These are phyloP conservation scores for Pardalotus punctatus DNA, from an alignment of 2,113 vertebrate genomes.

Conservation along the genomic window DNA sequence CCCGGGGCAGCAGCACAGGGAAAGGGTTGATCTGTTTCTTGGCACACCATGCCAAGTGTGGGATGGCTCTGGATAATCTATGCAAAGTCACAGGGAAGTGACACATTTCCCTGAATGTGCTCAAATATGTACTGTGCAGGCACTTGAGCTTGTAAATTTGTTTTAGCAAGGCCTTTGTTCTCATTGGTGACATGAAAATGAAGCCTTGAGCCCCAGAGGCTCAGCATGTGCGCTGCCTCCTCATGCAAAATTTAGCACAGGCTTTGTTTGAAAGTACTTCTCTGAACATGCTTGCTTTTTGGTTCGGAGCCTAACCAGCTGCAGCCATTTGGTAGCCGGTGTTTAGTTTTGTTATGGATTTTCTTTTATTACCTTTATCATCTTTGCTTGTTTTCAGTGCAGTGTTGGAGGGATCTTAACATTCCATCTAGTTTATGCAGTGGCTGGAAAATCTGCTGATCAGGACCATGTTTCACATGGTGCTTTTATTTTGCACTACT, in stretches of 20 bases:
- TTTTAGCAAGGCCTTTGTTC: background rate
- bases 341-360: background rate
- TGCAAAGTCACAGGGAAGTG: background rate
- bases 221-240: background rate
- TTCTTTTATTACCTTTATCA: background rate
- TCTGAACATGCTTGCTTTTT: background rate
- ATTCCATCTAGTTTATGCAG: background rate
- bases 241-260: background rate
- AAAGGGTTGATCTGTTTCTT: background rate
- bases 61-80: background rate
- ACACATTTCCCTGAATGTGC: background rate
- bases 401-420: background rate
- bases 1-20: rapidly evolving
- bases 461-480: background rate
- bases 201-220: background rate
- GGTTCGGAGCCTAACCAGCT: background rate
- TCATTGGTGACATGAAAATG: background rate
- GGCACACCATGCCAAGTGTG: rapidly evolving
- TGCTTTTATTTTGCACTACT: background rate
- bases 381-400: background rate
- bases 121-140: background rate
- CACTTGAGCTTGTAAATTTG: background rate
- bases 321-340: background rate
- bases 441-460: background rate
- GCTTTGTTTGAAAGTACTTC: background rate